phyloP scores from a whole-genome alignment of 1,140 invertebrate species.

The Triops cancriformis region DNA sequence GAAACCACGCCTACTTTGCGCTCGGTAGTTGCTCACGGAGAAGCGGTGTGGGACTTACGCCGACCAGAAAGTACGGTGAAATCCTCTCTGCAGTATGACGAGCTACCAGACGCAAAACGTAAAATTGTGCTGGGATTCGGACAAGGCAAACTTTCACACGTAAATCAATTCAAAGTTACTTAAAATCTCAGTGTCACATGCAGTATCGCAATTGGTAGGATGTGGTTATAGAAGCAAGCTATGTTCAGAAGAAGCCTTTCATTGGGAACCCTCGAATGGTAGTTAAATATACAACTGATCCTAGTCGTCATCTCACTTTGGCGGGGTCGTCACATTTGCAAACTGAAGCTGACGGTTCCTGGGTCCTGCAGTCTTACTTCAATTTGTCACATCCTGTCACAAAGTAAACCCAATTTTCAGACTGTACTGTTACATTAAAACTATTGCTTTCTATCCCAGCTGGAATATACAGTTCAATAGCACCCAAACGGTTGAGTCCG shows the following conservation, averaged over 20 bases:
- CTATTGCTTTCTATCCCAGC: background rate
- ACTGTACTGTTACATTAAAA: background rate
- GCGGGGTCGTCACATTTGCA: background rate
- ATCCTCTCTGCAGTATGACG: constrained; percentile 4
- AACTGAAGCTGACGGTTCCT: background rate
- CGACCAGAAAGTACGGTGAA: constrained; percentile 20
- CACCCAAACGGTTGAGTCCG: background rate
- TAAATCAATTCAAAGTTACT: background rate
- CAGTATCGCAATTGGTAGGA: background rate
- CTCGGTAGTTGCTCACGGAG: background rate
- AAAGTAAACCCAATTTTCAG: background rate
- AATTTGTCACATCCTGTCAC: background rate
- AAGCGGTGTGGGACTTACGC: constrained; percentile 25
- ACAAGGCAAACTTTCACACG: background rate
- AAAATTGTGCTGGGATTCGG: background rate
- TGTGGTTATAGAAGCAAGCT: background rate
- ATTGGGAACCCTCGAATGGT: background rate
- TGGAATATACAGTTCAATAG: background rate
- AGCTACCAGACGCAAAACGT: background rate
- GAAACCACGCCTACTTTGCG: constrained; percentile 16
- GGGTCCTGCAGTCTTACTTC: background rate
- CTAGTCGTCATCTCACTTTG: background rate
- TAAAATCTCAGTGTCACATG: background rate
- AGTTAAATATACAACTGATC: background rate
- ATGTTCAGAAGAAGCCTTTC: background rate